Base-by-base conservation (phyloP, 2,113 vertebrate genomes). In the Aspidoscelis tigris region DNA sequence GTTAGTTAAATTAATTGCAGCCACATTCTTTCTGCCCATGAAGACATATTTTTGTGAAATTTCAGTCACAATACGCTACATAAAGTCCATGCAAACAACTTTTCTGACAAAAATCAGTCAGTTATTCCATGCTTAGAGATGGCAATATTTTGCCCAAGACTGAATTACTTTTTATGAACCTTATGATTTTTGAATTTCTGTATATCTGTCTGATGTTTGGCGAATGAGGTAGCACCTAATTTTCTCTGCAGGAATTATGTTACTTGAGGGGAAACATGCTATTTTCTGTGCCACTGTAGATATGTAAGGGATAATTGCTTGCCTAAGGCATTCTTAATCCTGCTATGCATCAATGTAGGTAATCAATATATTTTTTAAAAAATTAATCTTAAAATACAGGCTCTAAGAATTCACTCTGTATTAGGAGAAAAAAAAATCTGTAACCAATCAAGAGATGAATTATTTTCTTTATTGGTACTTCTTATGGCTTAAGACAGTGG, bases 111-210 rank as follows among this genome's bases (percentile, higher is more conserved):
- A 43, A 82, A 87, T 78, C 83, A 87, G 83, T 84, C 65, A 89
- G 83, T 82, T 89, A 81, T 82, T 88, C 71, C 87, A 78, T 90
- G 5, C 78, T 90, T 86, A 87, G 76, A 78, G 47, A 90, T 65
- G 65, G 76, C 80, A 43, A 2, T 21, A 53, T 76, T 91, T 93
- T 91, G 87, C 84, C 88, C 70, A 87, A 65, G 93, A 89, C 87
- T 85, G 64, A 76, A n/a, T 11, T 61, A 0, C 43, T 87, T 39
- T 66, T 93, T 90, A 78, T 83, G 71, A 88, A 89, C 33, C 65
- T n/a, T 85, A 76, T 78, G 84, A 68, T 89, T 85, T 73, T 4
- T 87, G 86, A 88, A 84, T 75, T 83, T 39, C 85, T 83, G 87
- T 69, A 72, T 71, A 61, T 1, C 0, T 76, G 76, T 90, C 90